These are phyloP conservation scores for Cheilosia grossa DNA, from an alignment of 2,888 invertebrate species.

Conservation along the genomic window DNA sequence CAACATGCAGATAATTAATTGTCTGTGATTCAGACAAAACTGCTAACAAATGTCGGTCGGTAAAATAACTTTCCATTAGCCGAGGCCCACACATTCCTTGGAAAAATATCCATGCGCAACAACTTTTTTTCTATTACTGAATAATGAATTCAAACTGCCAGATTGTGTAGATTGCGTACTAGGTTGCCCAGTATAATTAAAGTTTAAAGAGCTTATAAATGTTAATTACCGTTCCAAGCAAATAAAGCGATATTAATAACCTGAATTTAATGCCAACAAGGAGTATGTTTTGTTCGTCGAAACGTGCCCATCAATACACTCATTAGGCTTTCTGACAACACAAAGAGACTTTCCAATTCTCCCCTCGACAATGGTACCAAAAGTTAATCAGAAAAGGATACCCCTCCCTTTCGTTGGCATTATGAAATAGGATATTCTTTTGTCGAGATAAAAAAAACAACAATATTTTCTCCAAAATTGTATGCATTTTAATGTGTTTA, in stretches of 20 bases:
- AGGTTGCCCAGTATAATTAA: background rate
- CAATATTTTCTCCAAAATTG: conserved; percentile 1
- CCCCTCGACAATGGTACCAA: background rate
- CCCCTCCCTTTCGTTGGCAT: background rate
- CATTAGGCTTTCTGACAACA: background rate
- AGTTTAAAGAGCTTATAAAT: background rate
- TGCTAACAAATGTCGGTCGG: too few relatives aligned
- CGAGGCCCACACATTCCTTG: too few relatives aligned
- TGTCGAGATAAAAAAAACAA: background rate
- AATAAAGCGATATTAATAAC: background rate
- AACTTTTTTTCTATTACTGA: background rate
- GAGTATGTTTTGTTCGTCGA: background rate
- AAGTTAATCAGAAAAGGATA: background rate
- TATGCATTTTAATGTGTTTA: conserved; percentile 16
- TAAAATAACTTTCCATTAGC: too few relatives aligned
- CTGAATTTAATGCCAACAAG: background rate
- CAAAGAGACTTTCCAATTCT: background rate
- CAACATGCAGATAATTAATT: too few relatives aligned
- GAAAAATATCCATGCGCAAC: too few relatives aligned
- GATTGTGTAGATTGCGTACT: background rate
- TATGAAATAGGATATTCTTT: conserved; percentile 1
- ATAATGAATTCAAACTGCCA: conserved; percentile 1
- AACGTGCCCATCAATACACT: background rate
- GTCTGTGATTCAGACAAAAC: too few relatives aligned
- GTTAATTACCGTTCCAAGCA: background rate